Base-by-base conservation (phyloP, 2,113 vertebrate genomes). In the Maccullochella peelii region DNA sequence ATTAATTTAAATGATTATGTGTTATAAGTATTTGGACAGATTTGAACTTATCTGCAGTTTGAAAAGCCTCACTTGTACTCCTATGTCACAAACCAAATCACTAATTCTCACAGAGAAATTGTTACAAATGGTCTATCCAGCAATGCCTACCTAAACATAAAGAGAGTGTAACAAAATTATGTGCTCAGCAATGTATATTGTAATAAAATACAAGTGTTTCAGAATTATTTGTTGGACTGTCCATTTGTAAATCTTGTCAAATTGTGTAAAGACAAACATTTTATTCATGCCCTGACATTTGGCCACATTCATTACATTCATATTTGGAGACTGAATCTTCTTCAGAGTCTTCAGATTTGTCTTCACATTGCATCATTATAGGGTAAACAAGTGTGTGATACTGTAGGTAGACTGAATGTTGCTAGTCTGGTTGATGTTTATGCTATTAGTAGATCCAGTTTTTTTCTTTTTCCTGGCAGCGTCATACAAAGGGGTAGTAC, bases 401-500 rank as follows among this genome's bases (percentile, higher is more conserved):
- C 57, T 30, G 50, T 23, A 4, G 59, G n/a, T 8, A n/a, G 38
- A 21, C 36, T 9, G 11, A 7, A 25, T 36, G 47, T 3, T 10
- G 47, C 47, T 38, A 21, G 14, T 16, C 38, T 16, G 1, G n/a
- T 30, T 44, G 52, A n/a, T 50, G 14, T 10, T 54, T 12, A 15
- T 38, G 21, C 16, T 0, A 10, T 8, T 3, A 16, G 47, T 11
- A n/a, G 44, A 11, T 27, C 6, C 63, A 3, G 33, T 25, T 36
- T 27, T 27, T 20, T 2, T 0, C 62, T 47, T 47, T 49, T 6
- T 40, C 15, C 54, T 9, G 21, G 42, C 16, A 18, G 38, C 33
- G 15, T 94, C 88, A 95, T 5, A 73, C 68, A 75, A 95, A 96
- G 4, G 95, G 95, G 79, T 95, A 96, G 85, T 95, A 95, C 0